Percentiles rank a stretch among this genome's conserved stretches.
Evolutionary conservation across 2,888 invertebrate species (phyloP).

Genomic region (Dysmachus trigonus): DNA sequence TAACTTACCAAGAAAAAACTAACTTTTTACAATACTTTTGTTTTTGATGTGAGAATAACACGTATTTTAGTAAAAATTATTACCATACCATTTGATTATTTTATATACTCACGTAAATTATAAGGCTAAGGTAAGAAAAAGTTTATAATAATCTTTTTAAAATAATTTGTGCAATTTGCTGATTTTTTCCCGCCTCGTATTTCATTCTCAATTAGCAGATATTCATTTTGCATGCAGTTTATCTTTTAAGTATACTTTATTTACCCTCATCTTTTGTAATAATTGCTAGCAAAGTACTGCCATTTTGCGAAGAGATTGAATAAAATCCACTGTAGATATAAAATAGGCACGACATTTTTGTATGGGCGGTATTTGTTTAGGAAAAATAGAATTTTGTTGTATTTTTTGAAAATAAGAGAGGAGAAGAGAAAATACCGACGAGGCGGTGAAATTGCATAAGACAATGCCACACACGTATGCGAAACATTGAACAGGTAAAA

Average conservation of each 20-base stretch:
- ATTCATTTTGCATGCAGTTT: not conserved
- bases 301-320: not conserved
- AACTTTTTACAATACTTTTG: too few relatives aligned
- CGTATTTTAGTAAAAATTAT: too few relatives aligned
- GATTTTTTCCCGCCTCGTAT: too few relatives aligned
- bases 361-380: not conserved
- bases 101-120: too few relatives aligned
- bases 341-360: not conserved
- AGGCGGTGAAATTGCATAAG: not conserved
- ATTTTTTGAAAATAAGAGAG: not conserved
- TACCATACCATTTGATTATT: too few relatives aligned
- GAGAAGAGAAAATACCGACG: not conserved
- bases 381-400: not conserved
- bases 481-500: slow-evolving; percentile 19
- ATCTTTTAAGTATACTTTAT: not conserved
- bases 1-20: too few relatives aligned
- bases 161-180: too few relatives aligned
- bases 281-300: not conserved
- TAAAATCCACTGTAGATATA: not conserved
- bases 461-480: slow-evolving; percentile 33
- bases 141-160: too few relatives aligned
- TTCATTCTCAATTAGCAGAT: not conserved
- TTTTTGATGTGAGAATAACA: too few relatives aligned
- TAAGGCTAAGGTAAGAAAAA: too few relatives aligned
- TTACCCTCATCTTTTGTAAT: not conserved